A percentile compares a stretch with the other conserved stretches of the same genome.
Evolutionary conservation across 2,797 vertebrate genomes (phyloP).

Genomic region (Octomys mimax): DNA sequence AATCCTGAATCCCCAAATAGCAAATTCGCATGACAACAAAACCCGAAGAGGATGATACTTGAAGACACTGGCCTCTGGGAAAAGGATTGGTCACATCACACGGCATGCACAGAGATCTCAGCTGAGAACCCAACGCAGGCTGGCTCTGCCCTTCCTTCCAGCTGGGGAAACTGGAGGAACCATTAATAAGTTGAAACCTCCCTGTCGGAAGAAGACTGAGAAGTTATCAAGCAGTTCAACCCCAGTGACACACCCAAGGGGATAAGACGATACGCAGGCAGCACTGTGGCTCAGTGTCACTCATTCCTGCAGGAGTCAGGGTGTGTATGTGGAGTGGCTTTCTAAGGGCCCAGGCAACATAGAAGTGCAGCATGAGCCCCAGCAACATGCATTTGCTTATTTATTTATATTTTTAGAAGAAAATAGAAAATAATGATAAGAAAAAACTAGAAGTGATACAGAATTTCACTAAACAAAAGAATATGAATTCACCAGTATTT

Average conservation of each 20-base stretch:
- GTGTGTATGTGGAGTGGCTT: neutral
- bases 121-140: too few relatives aligned
- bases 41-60: neutral
- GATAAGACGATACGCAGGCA: rapidly evolving
- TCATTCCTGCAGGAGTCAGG: neutral
- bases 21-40: neutral
- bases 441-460: too few relatives aligned
- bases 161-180: neutral
- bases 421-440: too few relatives aligned
- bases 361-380: neutral
- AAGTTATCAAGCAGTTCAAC: neutral
- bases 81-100: too few relatives aligned
- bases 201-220: neutral
- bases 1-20: neutral
- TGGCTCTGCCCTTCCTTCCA: neutral
- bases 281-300: too few relatives aligned
- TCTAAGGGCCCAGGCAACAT: neutral
- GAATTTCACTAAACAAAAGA: too few relatives aligned
- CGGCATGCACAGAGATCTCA: neutral
- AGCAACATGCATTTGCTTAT: too few relatives aligned
- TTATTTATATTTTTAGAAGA: too few relatives aligned
- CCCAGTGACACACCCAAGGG: neutral
- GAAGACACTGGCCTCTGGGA: neutral
- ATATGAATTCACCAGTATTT: too few relatives aligned
- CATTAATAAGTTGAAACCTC: neutral